Base-by-base conservation (phyloP, 2,888 invertebrate species). In the Entomobrya multifasciata region DNA sequence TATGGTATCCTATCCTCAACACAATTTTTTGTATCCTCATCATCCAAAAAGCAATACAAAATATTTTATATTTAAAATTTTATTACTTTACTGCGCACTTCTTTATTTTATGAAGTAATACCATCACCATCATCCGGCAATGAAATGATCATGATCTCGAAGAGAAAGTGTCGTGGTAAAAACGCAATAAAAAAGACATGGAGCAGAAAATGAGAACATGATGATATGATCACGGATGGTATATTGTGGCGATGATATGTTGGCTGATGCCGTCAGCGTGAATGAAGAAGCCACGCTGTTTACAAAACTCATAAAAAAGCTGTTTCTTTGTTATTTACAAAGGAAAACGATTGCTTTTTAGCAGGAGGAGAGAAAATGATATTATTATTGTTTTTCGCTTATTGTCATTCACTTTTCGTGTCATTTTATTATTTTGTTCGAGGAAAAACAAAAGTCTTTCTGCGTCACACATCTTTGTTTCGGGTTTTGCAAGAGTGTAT, bases 231-330 rank as follows among this genome's bases (percentile, higher is more conserved):
- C 25, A 62, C 15, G n/a, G n/a, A n/a, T n/a, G n/a, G n/a, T n/a
- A n/a, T n/a, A n/a, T n/a, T n/a, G n/a, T n/a, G 22, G 25, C 11
- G 8, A 5, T 57, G 8, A 13, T 62, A 20, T 20, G 17, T 17
- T 13, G 60, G 13, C 25, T 27, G 8, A 27, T 13, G 13, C n/a
- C n/a, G n/a, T 6, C 11, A 44, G 17, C 3, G n/a, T n/a, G n/a
- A n/a, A n/a, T n/a, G 67, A 20, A 15, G 15, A 67, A 67, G 22
- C 44, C 44, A 44, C 67, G 44, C 44, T 67, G 67, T 67, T 67
- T 67, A 22, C 41, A 67, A 22, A 67, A 67, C 44, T 67, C 44
- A 67, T 67, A 44, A 67, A 67, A 67, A 6, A 20, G 67, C 2
- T 22, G n/a, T 44, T 67, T 44, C 30, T 11, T 44, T 22, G 13